Percentiles rank a stretch among this genome's conserved stretches.
These are phyloP conservation scores for Pherbina coryleti DNA, from an alignment of 2,888 invertebrate genomes.

Conservation along the genomic window DNA sequence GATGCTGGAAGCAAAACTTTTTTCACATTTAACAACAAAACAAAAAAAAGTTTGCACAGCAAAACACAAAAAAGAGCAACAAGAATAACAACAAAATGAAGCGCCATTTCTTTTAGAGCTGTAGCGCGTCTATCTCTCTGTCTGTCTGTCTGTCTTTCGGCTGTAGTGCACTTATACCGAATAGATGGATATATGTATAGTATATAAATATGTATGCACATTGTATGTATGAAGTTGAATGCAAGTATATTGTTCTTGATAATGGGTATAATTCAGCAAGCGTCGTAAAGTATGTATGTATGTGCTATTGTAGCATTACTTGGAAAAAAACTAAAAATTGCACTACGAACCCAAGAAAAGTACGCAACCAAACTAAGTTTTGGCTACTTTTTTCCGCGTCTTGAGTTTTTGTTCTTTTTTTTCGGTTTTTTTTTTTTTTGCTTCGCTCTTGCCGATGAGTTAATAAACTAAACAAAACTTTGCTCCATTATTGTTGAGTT, in stretches of 20 bases:
- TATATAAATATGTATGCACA: not conserved
- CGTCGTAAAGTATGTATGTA: not conserved
- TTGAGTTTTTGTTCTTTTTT: not conserved
- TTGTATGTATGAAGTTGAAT: not conserved
- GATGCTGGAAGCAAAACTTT: constrained; percentile 8
- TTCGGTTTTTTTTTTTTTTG: constrained; percentile 1
- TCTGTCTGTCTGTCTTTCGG: not conserved
- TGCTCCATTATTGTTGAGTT: constrained; percentile 28
- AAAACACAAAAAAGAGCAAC: not conserved
- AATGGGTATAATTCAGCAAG: constrained; percentile 6
- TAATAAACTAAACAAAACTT: constrained; percentile 35
- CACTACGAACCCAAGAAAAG: constrained; percentile 2
- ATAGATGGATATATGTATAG: not conserved
- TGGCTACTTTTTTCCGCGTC: not conserved
- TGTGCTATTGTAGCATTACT: not conserved
- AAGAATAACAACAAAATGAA: no score
- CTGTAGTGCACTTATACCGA: not conserved
- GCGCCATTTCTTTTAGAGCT: not conserved
- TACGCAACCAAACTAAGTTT: not conserved
- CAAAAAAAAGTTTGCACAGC: not conserved
- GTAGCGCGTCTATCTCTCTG: not conserved
- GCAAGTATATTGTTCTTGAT: not conserved
- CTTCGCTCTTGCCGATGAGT: constrained; percentile 5
- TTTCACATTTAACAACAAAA: not conserved
- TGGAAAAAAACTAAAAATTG: not conserved